These are phyloP conservation scores for Asarcornis scutulata DNA, from an alignment of 2,113 vertebrate species.

Conservation along the genomic window DNA sequence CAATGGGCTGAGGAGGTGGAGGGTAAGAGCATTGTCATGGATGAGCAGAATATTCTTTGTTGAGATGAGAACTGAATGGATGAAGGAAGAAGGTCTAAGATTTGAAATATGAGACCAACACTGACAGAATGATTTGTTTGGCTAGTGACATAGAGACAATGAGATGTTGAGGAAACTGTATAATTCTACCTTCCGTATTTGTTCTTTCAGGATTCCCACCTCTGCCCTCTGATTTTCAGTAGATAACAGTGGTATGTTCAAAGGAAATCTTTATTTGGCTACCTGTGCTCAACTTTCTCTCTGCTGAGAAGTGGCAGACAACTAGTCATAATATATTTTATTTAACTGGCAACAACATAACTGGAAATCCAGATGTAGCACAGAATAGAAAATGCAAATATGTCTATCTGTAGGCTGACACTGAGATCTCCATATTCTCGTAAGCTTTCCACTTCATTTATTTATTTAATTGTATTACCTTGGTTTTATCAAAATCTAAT, in stretches of 20 bases:
- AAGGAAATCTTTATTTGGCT: neutral
- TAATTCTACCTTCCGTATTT: neutral
- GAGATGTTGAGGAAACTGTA: neutral
- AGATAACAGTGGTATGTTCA: neutral
- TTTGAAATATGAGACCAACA: neutral
- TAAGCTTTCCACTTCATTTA: neutral
- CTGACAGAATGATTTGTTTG: neutral
- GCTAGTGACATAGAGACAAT: neutral
- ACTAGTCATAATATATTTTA: neutral
- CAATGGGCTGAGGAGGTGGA: accelerated
- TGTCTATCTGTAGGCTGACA: neutral
- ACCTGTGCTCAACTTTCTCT: neutral
- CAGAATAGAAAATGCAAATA: neutral
- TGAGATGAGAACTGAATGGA: neutral
- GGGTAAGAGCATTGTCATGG: neutral
- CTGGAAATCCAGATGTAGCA: neutral
- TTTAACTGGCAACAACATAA: neutral
- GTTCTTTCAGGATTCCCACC: neutral
- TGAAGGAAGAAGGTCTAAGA: neutral
- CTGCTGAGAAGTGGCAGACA: neutral
- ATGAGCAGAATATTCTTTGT: neutral
- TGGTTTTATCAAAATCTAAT: neutral
- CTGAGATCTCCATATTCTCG: neutral
- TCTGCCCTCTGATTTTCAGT: neutral
- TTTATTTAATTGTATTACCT: neutral